Conservation (phyloP, 2,888 invertebrate species). For the Panopea generosa region DNA sequence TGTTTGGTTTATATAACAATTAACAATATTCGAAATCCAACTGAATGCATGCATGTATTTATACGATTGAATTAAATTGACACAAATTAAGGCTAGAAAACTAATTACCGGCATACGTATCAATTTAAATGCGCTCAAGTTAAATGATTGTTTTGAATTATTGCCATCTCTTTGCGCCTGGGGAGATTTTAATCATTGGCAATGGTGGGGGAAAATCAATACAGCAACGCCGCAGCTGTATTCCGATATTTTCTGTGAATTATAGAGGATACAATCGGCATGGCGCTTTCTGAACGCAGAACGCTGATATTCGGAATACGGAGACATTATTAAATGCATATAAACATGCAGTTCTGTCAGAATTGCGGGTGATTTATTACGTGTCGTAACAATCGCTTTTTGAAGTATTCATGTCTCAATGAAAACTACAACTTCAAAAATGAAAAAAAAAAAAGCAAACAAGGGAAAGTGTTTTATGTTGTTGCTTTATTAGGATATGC, state of each 20-base stretch:
- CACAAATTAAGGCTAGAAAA: background rate
- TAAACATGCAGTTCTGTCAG: background rate
- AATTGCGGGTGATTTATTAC: too few species aligned
- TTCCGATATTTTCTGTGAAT: background rate
- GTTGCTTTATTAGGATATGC: too few species aligned
- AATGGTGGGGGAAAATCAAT: background rate
- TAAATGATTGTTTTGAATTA: constrained; percentile 9
- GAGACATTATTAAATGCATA: background rate
- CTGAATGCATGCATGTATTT: background rate
- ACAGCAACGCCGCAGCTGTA: background rate
- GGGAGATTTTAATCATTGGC: background rate
- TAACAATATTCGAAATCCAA: background rate
- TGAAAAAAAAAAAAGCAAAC: too few species aligned
- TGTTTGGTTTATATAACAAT: background rate
- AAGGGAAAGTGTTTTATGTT: too few species aligned
- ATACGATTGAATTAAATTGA: background rate
- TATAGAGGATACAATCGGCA: too few species aligned
- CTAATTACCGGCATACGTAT: constrained; percentile 2
- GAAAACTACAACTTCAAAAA: too few species aligned
- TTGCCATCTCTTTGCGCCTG: constrained; percentile 1
- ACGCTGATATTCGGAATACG: background rate
- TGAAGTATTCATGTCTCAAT: too few species aligned
- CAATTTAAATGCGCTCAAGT: background rate
- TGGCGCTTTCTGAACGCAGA: too few species aligned
- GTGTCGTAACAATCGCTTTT: too few species aligned